A percentile compares a stretch with the other conserved stretches of the same genome.
Evolutionary conservation across 2,888 invertebrate species (phyloP).

Genomic region (Macrosiphum euphorbiae): DNA sequence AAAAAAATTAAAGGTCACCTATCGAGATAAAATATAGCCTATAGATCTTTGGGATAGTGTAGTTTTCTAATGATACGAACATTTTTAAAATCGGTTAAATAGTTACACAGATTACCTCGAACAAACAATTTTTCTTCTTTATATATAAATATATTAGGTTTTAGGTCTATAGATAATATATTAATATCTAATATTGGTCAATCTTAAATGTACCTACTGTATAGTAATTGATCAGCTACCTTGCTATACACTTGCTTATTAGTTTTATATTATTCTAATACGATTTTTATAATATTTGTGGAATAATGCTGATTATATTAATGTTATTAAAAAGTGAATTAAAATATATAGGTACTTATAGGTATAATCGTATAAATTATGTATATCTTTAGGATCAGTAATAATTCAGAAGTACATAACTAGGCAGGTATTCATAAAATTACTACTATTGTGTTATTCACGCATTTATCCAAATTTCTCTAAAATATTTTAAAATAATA

Average conservation of each 20-base stretch:
- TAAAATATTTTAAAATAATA: not conserved
- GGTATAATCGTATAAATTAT: not conserved
- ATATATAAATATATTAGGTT: too few species aligned
- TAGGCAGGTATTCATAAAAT: too few species aligned
- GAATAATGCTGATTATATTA: not conserved
- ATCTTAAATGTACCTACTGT: too few species aligned
- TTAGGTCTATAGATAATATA: too few species aligned
- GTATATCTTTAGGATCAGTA: not conserved
- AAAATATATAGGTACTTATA: not conserved
- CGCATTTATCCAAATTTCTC: not conserved
- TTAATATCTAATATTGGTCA: not conserved
- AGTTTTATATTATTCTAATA: not conserved
- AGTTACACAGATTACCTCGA: too few species aligned
- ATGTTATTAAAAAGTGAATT: not conserved
- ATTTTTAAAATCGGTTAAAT: too few species aligned
- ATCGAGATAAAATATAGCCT: too few species aligned
- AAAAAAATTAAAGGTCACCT: too few species aligned
- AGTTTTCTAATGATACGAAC: too few species aligned
- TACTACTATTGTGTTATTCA: not conserved
- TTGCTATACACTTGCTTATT: not conserved
- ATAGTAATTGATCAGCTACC: too few species aligned
- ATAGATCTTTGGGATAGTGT: too few species aligned
- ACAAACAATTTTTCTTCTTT: too few species aligned
- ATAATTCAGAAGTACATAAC: not conserved
- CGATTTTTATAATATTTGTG: not conserved